Percentiles rank a stretch among this genome's conserved stretches.
These are phyloP conservation scores for Bombycilla garrulus DNA, from an alignment of 2,113 vertebrate genomes.

Conservation along the genomic window DNA sequence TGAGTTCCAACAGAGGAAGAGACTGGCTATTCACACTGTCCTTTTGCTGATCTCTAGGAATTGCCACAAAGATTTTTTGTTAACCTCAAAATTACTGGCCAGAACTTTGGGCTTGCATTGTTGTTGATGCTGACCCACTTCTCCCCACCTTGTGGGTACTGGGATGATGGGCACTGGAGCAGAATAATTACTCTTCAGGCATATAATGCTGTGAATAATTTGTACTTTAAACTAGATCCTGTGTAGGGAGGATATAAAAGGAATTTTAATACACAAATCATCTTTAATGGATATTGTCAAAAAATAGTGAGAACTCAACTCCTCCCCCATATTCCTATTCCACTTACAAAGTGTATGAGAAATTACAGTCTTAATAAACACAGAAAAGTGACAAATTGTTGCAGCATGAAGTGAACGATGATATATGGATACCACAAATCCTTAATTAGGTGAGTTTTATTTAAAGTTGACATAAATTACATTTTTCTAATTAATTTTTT, in stretches of 20 bases:
- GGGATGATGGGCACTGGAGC: not conserved
- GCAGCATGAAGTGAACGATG: not conserved
- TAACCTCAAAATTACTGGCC: not conserved
- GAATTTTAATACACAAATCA: not conserved
- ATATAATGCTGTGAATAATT: not conserved
- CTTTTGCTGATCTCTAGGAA: not conserved
- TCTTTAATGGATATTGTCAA: not conserved
- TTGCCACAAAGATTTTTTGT: not conserved
- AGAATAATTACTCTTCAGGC: not conserved
- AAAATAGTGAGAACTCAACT: not conserved
- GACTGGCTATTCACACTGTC: not conserved
- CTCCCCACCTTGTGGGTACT: not conserved
- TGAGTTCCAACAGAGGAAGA: not conserved
- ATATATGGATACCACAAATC: not conserved
- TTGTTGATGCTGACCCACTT: not conserved
- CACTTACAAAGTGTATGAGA: not conserved
- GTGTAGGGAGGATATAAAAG: not conserved
- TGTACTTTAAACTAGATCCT: not conserved
- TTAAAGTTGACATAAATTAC: not conserved
- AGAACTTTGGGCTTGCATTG: not conserved
- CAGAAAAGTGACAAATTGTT: not conserved
- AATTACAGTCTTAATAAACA: not conserved
- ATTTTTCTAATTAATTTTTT: slow-evolving; percentile 20
- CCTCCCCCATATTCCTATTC: not conserved
- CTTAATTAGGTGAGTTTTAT: slow-evolving; percentile 12